phyloP scores from a whole-genome alignment of 1,140 invertebrate genomes.

The Drosophila pachea region DNA sequence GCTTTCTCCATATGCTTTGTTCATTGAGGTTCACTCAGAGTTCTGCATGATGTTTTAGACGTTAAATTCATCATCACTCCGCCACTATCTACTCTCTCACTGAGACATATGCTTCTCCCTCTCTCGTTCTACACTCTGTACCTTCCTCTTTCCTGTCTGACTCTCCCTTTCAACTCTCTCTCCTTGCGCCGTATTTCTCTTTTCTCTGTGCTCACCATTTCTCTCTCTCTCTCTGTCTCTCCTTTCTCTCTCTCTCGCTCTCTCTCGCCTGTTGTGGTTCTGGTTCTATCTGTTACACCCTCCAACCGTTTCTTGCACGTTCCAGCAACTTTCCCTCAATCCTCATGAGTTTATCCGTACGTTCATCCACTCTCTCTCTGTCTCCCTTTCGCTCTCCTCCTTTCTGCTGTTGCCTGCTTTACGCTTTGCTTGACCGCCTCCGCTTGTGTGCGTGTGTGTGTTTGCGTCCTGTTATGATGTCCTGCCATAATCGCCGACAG shows the following conservation, averaged over 20 bases:
- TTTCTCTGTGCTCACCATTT: conserved; percentile 5
- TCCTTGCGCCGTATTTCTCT: not conserved
- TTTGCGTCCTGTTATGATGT: conserved; percentile 44
- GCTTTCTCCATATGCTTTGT: not conserved
- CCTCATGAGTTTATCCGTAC: not conserved
- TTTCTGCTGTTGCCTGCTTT: conserved; percentile 22
- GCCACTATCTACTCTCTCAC: no score
- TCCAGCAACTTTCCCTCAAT: not conserved
- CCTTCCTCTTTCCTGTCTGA: no score
- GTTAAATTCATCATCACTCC: no score
- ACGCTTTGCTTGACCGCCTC: conserved; percentile 13
- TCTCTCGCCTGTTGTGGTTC: no score
- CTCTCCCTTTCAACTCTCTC: not conserved
- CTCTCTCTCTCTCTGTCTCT: not conserved
- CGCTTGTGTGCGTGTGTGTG: conserved; percentile 12
- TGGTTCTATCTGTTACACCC: conserved; percentile 3
- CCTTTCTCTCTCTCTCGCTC: not conserved
- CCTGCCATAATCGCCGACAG: conserved; percentile 80
- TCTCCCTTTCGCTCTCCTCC: not conserved
- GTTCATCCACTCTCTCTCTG: not conserved
- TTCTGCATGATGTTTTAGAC: no score
- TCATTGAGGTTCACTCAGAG: not conserved
- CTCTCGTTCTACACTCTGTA: not conserved
- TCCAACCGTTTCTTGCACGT: no score
- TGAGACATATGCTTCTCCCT: no score